Percentiles rank a stretch among this genome's conserved stretches.
phyloP scores from a whole-genome alignment of 2,888 invertebrate species.

The Caenorhabditis japonica region DNA sequence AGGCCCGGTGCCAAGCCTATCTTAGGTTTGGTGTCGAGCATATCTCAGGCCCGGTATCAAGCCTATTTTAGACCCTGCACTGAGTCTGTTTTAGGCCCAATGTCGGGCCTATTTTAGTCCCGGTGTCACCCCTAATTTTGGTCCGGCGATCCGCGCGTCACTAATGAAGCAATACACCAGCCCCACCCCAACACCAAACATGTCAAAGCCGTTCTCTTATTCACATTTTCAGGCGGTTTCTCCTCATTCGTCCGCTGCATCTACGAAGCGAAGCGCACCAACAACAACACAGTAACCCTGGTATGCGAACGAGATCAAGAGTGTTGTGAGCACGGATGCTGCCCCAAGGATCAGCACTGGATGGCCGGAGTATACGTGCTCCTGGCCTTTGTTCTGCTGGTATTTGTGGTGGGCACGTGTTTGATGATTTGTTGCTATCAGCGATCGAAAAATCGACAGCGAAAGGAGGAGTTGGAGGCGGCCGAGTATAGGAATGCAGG shows the following conservation, averaged over 20 bases:
- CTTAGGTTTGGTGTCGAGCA: no score
- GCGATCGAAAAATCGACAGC: slow-evolving; percentile 67
- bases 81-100: no score
- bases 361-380: slow-evolving; percentile 76
- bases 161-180: no score
- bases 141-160: no score
- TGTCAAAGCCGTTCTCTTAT: no score
- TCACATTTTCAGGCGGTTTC: slow-evolving; percentile 66
- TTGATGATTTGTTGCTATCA: slow-evolving; percentile 74
- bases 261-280: slow-evolving; percentile 73
- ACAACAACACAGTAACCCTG: slow-evolving; percentile 73
- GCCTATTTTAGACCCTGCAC: no score
- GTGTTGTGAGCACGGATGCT: slow-evolving; percentile 75
- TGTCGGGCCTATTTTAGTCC: no score
- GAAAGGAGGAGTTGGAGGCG: slow-evolving; percentile 70
- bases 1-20: no score
- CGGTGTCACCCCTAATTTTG: no score
- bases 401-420: slow-evolving; percentile 72
- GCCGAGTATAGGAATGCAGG: slow-evolving; percentile 64
- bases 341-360: slow-evolving; percentile 77
- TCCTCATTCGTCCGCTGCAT: slow-evolving; percentile 73
- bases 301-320: slow-evolving; percentile 74
- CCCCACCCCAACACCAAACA: no score
- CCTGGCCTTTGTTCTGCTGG: slow-evolving; percentile 73
- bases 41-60: no score